Conservation (phyloP, 2,888 invertebrate species). For the Protodeltote pygarga region DNA sequence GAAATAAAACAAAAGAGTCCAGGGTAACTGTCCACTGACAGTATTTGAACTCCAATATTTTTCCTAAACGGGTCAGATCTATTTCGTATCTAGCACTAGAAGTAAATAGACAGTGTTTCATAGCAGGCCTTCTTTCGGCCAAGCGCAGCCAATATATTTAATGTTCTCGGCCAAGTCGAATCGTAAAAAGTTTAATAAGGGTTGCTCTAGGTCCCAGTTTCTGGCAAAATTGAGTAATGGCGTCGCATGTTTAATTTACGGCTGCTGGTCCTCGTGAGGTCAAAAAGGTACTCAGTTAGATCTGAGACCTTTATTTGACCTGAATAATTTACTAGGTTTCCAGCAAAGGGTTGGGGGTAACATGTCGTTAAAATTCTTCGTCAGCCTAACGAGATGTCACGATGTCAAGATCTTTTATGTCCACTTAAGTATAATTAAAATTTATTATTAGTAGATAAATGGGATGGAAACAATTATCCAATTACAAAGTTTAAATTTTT, state of each 20-base stretch:
- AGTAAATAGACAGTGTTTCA: conserved; percentile 20
- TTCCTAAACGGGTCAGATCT: not conserved
- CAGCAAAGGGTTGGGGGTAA: conserved; percentile 17
- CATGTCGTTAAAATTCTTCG: conserved; percentile 22
- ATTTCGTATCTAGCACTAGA: not conserved
- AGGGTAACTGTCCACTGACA: not conserved
- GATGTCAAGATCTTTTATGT: not conserved
- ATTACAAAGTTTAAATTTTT: too few relatives aligned
- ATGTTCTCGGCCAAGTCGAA: conserved; percentile 40
- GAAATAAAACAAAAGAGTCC: not conserved
- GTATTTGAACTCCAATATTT: not conserved
- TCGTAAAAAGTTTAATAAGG: conserved; percentile 52
- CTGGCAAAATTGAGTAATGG: conserved; percentile 47
- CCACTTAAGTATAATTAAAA: too few relatives aligned
- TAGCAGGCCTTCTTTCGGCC: conserved; percentile 26
- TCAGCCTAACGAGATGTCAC: conserved; percentile 2
- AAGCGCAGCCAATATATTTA: conserved; percentile 46
- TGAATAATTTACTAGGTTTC: conserved; percentile 23
- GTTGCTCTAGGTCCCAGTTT: conserved; percentile 30
- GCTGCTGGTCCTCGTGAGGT: conserved; percentile 16
- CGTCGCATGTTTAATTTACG: conserved; percentile 47
- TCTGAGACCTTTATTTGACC: conserved; percentile 16
- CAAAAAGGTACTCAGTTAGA: conserved; percentile 24
- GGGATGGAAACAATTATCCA: too few relatives aligned
- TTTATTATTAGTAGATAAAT: too few relatives aligned